A percentile compares a stretch with the other conserved stretches of the same genome.
Conservation (phyloP, 2,888 invertebrate species). For the Xestia ashworthii region DNA sequence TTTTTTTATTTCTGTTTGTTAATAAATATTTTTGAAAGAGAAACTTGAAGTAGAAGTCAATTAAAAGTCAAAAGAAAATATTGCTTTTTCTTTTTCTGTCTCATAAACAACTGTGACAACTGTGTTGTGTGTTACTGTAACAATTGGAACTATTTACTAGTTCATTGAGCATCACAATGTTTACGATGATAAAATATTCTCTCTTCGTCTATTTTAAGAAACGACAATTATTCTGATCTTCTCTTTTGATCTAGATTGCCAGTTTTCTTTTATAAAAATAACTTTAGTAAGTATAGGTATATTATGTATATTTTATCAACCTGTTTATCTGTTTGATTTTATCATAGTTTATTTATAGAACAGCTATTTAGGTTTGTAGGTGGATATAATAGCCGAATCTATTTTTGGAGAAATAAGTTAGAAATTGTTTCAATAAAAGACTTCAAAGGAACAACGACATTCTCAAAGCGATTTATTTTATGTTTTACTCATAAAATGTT, state of each 20-base stretch:
- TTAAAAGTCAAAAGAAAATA: not conserved
- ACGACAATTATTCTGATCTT: not conserved
- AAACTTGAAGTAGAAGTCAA: too few species aligned
- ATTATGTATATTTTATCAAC: not conserved
- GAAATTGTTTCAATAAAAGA: not conserved
- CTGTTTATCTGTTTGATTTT: not conserved
- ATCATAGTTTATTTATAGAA: conserved; percentile 3
- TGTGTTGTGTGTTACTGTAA: too few species aligned
- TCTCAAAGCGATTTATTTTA: not conserved
- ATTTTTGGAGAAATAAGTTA: not conserved
- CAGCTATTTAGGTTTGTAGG: not conserved
- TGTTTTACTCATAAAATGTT: not conserved
- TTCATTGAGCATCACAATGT: not conserved
- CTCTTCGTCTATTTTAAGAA: not conserved
- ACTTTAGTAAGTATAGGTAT: too few species aligned
- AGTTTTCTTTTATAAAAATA: conserved; percentile 11
- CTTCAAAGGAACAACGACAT: not conserved
- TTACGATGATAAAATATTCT: not conserved
- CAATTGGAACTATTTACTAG: not conserved
- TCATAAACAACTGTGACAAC: too few species aligned
- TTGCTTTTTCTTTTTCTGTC: not conserved
- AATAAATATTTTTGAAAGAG: not conserved
- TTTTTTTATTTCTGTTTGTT: too few species aligned
- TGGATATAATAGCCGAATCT: not conserved
- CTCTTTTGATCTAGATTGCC: not conserved